Evolutionary conservation across 2,797 vertebrate genomes (phyloP), one percentile per base, ranked within the genome.

Genomic region (Arrhamphus sclerolepis): DNA sequence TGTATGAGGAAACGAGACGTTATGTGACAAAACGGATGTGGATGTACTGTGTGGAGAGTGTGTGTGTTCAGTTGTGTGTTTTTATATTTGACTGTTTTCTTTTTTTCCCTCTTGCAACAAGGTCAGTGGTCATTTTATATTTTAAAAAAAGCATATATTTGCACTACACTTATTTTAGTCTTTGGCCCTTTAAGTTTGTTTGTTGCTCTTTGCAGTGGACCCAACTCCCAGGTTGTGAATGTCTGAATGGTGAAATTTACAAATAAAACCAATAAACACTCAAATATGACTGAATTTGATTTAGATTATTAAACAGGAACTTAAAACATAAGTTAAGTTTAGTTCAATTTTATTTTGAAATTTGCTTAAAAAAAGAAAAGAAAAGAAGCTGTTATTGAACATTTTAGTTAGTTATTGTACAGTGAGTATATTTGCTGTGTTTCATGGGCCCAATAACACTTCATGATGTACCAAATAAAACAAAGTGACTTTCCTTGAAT

Each of bases 361-460:
- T 11, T 44, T 0, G 4, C 2, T n/a, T n/a, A n/a, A n/a, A n/a
- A n/a, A n/a, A n/a, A n/a, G n/a, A n/a, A 42, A 18, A 7, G 19
- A 38, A 34, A 50, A 13, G 40, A 21, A 63, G 8, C 13, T 49
- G 28, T 26, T 62, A 18, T 24, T 74, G 21, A 71, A 64, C n/a
- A n/a, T n/a, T n/a, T n/a, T n/a, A n/a, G n/a, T n/a, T n/a, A n/a
- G n/a, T n/a, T n/a, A n/a, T n/a, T n/a, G n/a, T n/a, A n/a, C n/a
- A n/a, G n/a, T 70, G 43, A 56, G 55, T 68, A 66, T 84, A 51
- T 75, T 78, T 76, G 76, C 78, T 67, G 80, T 85, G 85, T 85
- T 77, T 77, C 70, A 84, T 63, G 84, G 89, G 87, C 87, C 85
- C 85, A 89, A 87, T 52, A 66, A 70, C 51, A 80, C 43, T 66